Percentiles rank a stretch among this genome's conserved stretches.
Evolutionary conservation across 2,888 invertebrate species (phyloP).

Genomic region (Automeris io): DNA sequence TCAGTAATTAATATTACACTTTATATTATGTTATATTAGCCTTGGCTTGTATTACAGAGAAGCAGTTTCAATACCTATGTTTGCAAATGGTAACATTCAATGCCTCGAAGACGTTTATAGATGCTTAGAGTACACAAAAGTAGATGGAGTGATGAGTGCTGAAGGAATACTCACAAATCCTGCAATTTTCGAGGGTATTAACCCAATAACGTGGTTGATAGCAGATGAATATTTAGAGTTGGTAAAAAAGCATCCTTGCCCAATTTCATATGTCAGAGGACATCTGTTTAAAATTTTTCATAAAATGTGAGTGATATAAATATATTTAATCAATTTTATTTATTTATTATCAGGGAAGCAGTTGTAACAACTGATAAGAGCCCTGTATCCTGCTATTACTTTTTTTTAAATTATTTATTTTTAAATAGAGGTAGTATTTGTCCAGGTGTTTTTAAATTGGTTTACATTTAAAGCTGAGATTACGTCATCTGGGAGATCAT

Average conservation of each 20-base stretch:
- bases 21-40: neutral
- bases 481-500: too few relatives aligned
- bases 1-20: too few relatives aligned
- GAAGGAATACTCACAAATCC: constrained; percentile 99
- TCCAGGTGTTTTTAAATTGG: too few relatives aligned
- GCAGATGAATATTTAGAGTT: constrained; percentile 91
- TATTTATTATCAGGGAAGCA: too few relatives aligned
- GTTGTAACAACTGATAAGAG: too few relatives aligned
- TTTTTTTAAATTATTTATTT: too few relatives aligned
- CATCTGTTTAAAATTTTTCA: constrained; percentile 98
- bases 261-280: constrained; percentile 92
- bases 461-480: too few relatives aligned
- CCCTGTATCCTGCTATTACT: too few relatives aligned
- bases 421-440: too few relatives aligned
- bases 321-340: too few relatives aligned
- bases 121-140: constrained; percentile 91
- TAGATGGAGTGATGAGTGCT: constrained; percentile 91
- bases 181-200: constrained; percentile 87
- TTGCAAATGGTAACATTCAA: constrained; percentile 99
- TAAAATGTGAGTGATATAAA: constrained; percentile 88
- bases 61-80: constrained; percentile 92
- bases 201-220: constrained; percentile 93
- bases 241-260: constrained; percentile 89
- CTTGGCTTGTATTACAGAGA: constrained; percentile 74
- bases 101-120: constrained; percentile 89